Conservation (phyloP, 2,888 invertebrate genomes). For the Nysson spinosus region DNA sequence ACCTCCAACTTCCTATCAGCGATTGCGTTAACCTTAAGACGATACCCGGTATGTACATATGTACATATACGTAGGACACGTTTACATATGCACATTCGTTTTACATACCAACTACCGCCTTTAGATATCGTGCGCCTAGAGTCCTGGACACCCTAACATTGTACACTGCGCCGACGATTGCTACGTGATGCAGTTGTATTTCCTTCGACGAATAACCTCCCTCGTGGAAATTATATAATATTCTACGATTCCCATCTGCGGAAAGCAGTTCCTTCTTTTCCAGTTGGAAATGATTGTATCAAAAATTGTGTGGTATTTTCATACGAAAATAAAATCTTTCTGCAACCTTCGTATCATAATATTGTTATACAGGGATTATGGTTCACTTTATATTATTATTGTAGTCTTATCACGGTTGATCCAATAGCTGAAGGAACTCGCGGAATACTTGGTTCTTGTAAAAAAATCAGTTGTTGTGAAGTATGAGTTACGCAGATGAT, state of each 20-base stretch:
- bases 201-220: background rate
- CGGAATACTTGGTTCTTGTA: too few species aligned
- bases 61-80: slow-evolving; percentile 9
- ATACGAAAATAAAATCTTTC: too few species aligned
- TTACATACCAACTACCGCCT: background rate
- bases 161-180: slow-evolving; percentile 16
- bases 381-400: too few species aligned
- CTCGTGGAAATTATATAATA: slow-evolving; percentile 18
- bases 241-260: too few species aligned
- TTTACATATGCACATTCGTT: slow-evolving; percentile 18
- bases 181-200: slow-evolving; percentile 1
- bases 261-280: too few species aligned
- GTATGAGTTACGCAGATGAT: slow-evolving; percentile 4
- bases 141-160: slow-evolving; percentile 5
- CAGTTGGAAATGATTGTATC: too few species aligned
- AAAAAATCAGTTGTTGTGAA: too few species aligned
- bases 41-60: slow-evolving; percentile 33
- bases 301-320: too few species aligned
- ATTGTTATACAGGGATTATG: too few species aligned
- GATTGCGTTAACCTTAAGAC: slow-evolving; percentile 51
- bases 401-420: too few species aligned
- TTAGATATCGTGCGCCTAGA: slow-evolving; percentile 31
- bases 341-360: too few species aligned
- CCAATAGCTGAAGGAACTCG: slow-evolving; percentile 20
- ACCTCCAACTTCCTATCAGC: slow-evolving; percentile 44